phyloP scores from a whole-genome alignment of 2,888 invertebrate species.

The Pseudolycoriella hygida region DNA sequence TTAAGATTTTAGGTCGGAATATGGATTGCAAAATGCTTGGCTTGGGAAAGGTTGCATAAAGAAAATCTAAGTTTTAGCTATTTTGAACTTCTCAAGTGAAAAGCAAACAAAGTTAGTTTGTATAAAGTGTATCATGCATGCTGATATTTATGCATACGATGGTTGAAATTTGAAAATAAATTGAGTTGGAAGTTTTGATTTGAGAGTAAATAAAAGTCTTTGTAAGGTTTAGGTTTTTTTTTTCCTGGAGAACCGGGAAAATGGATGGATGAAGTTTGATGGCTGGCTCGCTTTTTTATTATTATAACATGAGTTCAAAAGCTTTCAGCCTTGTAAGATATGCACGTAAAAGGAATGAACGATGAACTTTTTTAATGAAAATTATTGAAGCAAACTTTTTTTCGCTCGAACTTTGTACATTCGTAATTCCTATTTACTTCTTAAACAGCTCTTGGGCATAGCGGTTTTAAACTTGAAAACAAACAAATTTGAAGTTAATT shows the following conservation, averaged over 20 bases:
- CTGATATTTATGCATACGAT: background rate
- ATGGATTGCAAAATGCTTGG: too few relatives aligned
- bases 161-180: constrained; percentile 1
- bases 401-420: too few relatives aligned
- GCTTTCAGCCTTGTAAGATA: too few relatives aligned
- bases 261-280: background rate
- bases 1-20: too few relatives aligned
- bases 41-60: background rate
- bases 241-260: background rate
- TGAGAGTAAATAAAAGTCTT: background rate
- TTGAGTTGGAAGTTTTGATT: constrained; percentile 1
- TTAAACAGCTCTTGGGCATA: too few relatives aligned
- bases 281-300: background rate
- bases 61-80: constrained; percentile 1
- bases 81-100: constrained; percentile 1
- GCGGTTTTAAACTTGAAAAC: too few relatives aligned
- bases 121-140: constrained; percentile 1
- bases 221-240: background rate
- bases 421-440: too few relatives aligned
- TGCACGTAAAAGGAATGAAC: too few relatives aligned
- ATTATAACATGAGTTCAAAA: too few relatives aligned
- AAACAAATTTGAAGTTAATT: too few relatives aligned
- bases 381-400: too few relatives aligned
- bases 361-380: too few relatives aligned
- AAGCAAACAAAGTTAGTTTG: constrained; percentile 1